Evolutionary conservation across 2,888 invertebrate genomes (phyloP), one percentile per base, ranked within the genome.

Genomic region (Ischnus inquisitorius): DNA sequence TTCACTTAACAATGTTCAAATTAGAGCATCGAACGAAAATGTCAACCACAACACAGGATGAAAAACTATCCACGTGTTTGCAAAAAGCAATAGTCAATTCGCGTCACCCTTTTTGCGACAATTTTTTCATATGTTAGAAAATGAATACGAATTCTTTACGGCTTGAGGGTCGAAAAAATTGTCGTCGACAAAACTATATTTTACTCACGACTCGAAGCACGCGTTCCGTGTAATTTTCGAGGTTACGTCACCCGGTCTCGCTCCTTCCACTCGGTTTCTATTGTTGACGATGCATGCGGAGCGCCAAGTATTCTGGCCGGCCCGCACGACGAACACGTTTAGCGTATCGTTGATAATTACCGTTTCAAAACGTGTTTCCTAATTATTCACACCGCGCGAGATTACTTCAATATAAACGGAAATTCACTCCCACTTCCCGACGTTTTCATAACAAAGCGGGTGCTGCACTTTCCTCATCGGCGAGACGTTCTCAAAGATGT

Each of bases 151-250:
- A 12, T 16, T 54, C 5, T 22, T 8, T 19, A 22, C 5, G 25
- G 14, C 10, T 60, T 60, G 28, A 60, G 10, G 6, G 25, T 57
- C 3, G 22, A 25, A 57, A 57, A 60, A 60, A 60, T 51, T 14
- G 3, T 46, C 54, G 60, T 60, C 10, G 6, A 28, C 5, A 14
- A 60, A 60, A 8, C 5, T 54, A 22, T 54, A 5, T 60, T 12
- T 25, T 60, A 60, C 60, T 60, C 60, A 60, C 60, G 28, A 10
- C 5, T 60, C 28, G 57, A n/a, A 25, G 60, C 60, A 60, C 60
- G 60, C 60, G 60, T 25, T 60, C 5, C 14, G 28, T 5, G 14
- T 28, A 6, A 28, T 5, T 60, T 60, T 60, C 14, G 22, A 60
- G 60, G 60, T 60, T 60, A 28, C 25, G 60, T 60, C 60, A 19